These are phyloP conservation scores for Batillaria attramentaria DNA, from an alignment of 1,140 invertebrate genomes.

Conservation along the genomic window DNA sequence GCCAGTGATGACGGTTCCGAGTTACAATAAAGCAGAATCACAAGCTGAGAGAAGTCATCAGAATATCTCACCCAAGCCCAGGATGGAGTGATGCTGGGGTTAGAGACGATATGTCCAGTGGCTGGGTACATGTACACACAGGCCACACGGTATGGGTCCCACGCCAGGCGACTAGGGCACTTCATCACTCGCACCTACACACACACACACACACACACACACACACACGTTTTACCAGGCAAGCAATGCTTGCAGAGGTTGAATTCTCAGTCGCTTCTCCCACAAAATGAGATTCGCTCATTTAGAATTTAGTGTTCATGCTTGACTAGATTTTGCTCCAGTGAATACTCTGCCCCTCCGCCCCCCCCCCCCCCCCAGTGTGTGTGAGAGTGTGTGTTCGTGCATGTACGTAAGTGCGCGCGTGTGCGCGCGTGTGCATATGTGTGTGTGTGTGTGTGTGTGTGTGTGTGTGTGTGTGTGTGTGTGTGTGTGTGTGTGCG, in stretches of 20 bases:
- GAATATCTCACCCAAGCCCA: not conserved
- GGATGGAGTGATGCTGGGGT: slow-evolving; percentile 9
- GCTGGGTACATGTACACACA: slow-evolving; percentile 37
- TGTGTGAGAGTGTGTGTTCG: too few relatives aligned
- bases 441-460: slow-evolving; percentile 18
- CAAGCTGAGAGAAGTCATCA: not conserved
- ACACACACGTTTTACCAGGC: not conserved
- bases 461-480: slow-evolving; percentile 18
- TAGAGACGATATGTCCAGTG: not conserved
- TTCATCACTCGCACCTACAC: slow-evolving; percentile 31
- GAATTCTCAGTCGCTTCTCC: not conserved
- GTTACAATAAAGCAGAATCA: not conserved
- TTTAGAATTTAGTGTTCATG: too few relatives aligned
- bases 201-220: not conserved
- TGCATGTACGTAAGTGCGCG: not conserved
- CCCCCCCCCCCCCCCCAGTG: too few relatives aligned
- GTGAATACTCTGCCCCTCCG: too few relatives aligned
- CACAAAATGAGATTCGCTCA: not conserved
- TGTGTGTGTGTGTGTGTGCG: not conserved
- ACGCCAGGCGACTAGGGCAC: slow-evolving; percentile 41
- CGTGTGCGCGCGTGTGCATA: slow-evolving; percentile 1
- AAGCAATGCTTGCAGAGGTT: not conserved
- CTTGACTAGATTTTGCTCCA: not conserved
- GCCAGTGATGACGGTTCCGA: not conserved
- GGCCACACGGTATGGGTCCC: slow-evolving; percentile 36